phyloP scores from a whole-genome alignment of 1,140 invertebrate genomes.

The Nylanderia fulva region DNA sequence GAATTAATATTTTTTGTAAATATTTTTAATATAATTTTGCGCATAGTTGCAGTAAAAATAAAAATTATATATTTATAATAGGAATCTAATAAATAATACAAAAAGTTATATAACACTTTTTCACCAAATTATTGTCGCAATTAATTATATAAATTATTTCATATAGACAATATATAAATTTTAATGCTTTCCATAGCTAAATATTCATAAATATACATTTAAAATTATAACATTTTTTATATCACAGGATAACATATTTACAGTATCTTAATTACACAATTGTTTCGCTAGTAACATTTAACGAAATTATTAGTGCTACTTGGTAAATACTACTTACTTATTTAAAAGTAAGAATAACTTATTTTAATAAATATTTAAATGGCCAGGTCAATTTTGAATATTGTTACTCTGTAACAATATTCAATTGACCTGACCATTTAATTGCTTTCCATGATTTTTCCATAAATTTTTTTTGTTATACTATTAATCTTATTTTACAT shows the following conservation, averaged over 20 bases:
- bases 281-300: slow-evolving; percentile 51
- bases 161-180: slow-evolving; percentile 40
- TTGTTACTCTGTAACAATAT: too few relatives aligned
- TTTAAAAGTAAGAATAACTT: too few relatives aligned
- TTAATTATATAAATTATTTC: slow-evolving; percentile 21
- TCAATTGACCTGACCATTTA: slow-evolving; percentile 38
- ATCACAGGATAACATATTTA: slow-evolving; percentile 74
- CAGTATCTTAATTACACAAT: slow-evolving; percentile 56
- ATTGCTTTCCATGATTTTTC: slow-evolving; percentile 41
- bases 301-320: slow-evolving; percentile 42
- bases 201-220: slow-evolving; percentile 62
- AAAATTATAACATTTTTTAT: slow-evolving; percentile 65
- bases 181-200: slow-evolving; percentile 60
- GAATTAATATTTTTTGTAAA: not conserved
- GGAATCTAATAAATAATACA: slow-evolving; percentile 14
- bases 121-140: slow-evolving; percentile 1
- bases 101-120: slow-evolving; percentile 43
- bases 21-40: slow-evolving; percentile 18
- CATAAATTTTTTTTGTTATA: slow-evolving; percentile 13
- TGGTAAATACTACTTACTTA: too few relatives aligned
- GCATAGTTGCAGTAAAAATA: not conserved
- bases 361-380: too few relatives aligned
- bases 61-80: slow-evolving; percentile 31
- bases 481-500: slow-evolving; percentile 16
- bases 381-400: too few relatives aligned